phyloP scores from a whole-genome alignment of 2,113 vertebrate species.

The Pseudorhombus dupliciocellatus region DNA sequence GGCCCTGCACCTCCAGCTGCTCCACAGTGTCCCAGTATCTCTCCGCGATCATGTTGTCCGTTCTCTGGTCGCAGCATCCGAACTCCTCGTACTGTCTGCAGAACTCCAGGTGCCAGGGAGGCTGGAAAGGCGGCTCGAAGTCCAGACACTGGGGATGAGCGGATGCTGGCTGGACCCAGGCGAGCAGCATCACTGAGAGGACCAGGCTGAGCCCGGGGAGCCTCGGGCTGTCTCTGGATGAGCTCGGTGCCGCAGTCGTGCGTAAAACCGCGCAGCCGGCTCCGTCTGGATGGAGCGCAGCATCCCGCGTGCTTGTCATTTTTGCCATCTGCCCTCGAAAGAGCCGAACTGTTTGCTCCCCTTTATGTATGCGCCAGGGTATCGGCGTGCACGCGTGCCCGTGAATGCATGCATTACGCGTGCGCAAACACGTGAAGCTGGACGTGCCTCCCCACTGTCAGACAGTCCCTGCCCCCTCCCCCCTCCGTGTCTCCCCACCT shows the following conservation, averaged over 20 bases:
- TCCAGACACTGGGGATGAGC: constrained; percentile 89
- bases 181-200: constrained; percentile 47
- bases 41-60: constrained; percentile 80
- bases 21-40: constrained; percentile 84
- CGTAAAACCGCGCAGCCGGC: constrained; percentile 37
- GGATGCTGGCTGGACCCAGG: constrained; percentile 44
- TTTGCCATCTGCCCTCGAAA: constrained; percentile 41
- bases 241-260: not conserved
- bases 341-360: constrained; percentile 44
- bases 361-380: constrained; percentile 28
- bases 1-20: constrained; percentile 66
- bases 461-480: not conserved
- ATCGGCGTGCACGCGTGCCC: constrained; percentile 8
- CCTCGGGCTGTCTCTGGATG: not conserved
- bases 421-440: not conserved
- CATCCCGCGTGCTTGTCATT: constrained; percentile 68
- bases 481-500: no score
- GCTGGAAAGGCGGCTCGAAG: constrained; percentile 85
- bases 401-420: constrained; percentile 2
- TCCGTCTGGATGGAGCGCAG: constrained; percentile 8
- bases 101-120: constrained; percentile 82
- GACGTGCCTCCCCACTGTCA: not conserved
- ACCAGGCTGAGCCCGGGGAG: not conserved
- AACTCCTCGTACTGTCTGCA: constrained; percentile 84
- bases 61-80: constrained; percentile 86